Evolutionary conservation across 23 tunicate genomes (phyloP), one percentile per base, ranked within the genome.

Genomic region (Aplidium turbinatum): DNA sequence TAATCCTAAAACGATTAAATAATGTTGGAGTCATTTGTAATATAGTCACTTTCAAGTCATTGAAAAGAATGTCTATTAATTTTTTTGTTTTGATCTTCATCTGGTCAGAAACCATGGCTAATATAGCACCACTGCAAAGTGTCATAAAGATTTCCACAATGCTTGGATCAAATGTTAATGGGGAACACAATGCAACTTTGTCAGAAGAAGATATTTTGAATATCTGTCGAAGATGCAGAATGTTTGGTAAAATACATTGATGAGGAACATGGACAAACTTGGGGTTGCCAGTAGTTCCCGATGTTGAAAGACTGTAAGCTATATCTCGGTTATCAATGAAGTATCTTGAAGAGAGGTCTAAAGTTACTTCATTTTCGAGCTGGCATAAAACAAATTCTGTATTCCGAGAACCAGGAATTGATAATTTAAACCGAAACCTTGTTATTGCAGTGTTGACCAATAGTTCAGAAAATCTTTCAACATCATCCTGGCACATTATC

Each of bases 141-240:
- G 86, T 76, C 33, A 79, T 1, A 38, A 91, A 91, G 66, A 91
- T 78, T 68, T 91, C 97, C 19, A 91, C 87, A 57, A 91, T 38
- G 68, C 76, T 52, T 21, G 87, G 86, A 39, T 91, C 97, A 78
- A 91, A 91, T n/a, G 86, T 91, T 39, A 81, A 51, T 29, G 97
- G 87, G 23, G 97, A 91, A 22, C 87, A 31, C 80, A 79, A 60
- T 0, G 91, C 81, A 53, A 91, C 82, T 57, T 78, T 84, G 58
- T 79, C 83, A 30, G 0, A 0, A 3, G 77, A 2, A 65, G 40
- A 24, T 27, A 84, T 35, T 1, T 50, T 4, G 67, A 71, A 91
- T 0, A 84, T 21, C 21, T 47, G 25, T 45, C 26, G 45, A 5
- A 91, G 68, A 58, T 91, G 90, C 23, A 84, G 32, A 23, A 91